Percentiles rank a stretch among this genome's conserved stretches.
These are phyloP conservation scores for Ctenopoma kingsleyae DNA, from an alignment of 2,797 vertebrate genomes.

Conservation along the genomic window DNA sequence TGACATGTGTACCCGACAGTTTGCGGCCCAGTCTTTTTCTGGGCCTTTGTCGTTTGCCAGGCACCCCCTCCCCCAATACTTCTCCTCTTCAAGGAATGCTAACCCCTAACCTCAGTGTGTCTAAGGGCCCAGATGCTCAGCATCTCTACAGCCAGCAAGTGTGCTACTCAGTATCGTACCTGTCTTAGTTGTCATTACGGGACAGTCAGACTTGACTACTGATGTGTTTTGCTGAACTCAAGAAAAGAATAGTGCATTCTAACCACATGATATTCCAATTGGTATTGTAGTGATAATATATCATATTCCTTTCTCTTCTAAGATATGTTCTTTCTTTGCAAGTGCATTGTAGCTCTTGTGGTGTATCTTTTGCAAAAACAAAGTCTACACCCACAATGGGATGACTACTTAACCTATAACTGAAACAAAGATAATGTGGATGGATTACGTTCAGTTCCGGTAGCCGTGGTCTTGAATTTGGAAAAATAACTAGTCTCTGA, in stretches of 20 bases:
- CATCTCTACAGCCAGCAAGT: conserved; percentile 46
- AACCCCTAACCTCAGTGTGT: conserved; percentile 77
- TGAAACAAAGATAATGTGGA: conserved; percentile 57
- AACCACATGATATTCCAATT: background rate
- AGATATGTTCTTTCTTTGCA: background rate
- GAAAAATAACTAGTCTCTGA: background rate
- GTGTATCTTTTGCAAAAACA: conserved; percentile 2
- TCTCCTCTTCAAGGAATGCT: conserved; percentile 78
- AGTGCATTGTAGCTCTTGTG: background rate
- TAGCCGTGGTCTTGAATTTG: background rate
- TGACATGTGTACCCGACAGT: conserved; percentile 77
- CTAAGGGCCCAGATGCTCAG: conserved; percentile 58
- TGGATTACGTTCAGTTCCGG: background rate
- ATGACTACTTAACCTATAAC: conserved; percentile 5
- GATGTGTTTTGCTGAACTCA: conserved; percentile 28
- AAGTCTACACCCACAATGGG: conserved; percentile 2
- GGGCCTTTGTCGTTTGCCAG: conserved; percentile 86
- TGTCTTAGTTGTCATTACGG: conserved; percentile 9
- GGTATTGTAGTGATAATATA: background rate
- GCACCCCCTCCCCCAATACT: conserved; percentile 85
- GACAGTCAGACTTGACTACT: background rate
- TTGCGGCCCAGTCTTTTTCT: conserved; percentile 83
- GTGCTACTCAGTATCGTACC: conserved; percentile 7
- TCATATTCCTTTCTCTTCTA: accelerated
- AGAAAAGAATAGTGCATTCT: background rate